Conservation (phyloP, 2,113 vertebrate genomes). For the Pterocles orientalis region DNA sequence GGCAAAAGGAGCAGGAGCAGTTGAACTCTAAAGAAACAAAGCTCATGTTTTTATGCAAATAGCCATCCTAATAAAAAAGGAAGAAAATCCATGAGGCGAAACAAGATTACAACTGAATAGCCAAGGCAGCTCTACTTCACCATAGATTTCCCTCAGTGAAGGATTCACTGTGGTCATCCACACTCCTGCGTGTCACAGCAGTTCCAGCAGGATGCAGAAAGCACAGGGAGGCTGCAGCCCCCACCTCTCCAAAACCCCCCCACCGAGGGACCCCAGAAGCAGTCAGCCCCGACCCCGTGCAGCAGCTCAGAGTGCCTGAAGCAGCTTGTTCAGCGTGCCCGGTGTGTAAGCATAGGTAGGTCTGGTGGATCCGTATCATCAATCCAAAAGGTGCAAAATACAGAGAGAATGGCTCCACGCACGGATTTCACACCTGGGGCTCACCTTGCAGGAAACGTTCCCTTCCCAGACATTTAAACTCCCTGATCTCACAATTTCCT, state of each 20-base stretch:
- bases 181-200: not conserved
- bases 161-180: not conserved
- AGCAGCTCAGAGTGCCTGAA: not conserved
- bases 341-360: rapidly evolving
- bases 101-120: not conserved
- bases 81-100: not conserved
- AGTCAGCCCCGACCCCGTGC: rapidly evolving
- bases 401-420: not conserved
- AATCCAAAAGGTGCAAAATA: not conserved
- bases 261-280: not conserved
- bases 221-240: not conserved
- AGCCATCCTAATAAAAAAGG: not conserved
- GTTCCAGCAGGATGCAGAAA: not conserved
- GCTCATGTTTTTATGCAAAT: constrained; percentile 5
- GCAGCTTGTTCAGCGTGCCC: rapidly evolving
- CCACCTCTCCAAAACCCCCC: not conserved
- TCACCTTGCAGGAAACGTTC: not conserved
- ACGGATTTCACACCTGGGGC: not conserved
- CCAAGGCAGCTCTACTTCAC: not conserved
- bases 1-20: constrained; percentile 37
- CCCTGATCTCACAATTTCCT: not conserved
- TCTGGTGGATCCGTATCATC: rapidly evolving
- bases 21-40: not conserved
- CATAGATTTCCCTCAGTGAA: not conserved
- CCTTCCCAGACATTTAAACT: not conserved